These are phyloP conservation scores for Equus quagga DNA, from an alignment of 2,113 vertebrate species.

Conservation along the genomic window DNA sequence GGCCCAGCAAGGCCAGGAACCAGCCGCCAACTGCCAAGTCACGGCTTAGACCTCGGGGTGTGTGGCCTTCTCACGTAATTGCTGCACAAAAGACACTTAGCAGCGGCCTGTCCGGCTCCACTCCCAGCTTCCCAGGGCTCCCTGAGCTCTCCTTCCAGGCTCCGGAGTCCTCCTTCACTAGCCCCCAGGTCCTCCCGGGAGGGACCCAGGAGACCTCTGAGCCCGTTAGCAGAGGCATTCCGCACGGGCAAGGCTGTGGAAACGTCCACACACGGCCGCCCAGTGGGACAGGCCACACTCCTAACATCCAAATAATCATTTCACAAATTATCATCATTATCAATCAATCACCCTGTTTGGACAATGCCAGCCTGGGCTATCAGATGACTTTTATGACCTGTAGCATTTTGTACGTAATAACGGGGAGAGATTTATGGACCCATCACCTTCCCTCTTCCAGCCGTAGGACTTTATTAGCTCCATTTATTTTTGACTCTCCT, in stretches of 20 bases:
- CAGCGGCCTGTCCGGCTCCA: constrained; percentile 80
- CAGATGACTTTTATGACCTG: constrained; percentile 93
- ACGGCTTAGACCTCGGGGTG: constrained; percentile 73
- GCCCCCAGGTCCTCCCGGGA: constrained; percentile 80
- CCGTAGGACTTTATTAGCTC: constrained; percentile 33
- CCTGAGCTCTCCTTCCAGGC: constrained; percentile 87
- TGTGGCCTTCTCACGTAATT: constrained; percentile 81
- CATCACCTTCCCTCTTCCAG: constrained; percentile 42
- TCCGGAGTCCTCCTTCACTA: constrained; percentile 89
- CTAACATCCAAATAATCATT: constrained; percentile 97
- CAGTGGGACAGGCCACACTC: constrained; percentile 86
- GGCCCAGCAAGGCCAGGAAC: fast-evolving
- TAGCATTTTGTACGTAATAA: constrained; percentile 90
- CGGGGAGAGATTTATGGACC: constrained; percentile 91
- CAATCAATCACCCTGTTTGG: constrained; percentile 94
- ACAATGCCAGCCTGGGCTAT: constrained; percentile 84
- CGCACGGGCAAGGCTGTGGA: constrained; percentile 85
- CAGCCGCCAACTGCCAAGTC: fast-evolving
- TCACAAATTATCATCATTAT: constrained; percentile 98
- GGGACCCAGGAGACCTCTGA: constrained; percentile 81
- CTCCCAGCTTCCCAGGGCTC: constrained; percentile 84
- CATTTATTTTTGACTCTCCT: constrained; percentile 37
- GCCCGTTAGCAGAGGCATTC: constrained; percentile 88
- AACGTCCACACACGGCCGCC: constrained; percentile 85
- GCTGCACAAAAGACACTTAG: constrained; percentile 86